Evolutionary conservation across 1,140 invertebrate genomes (phyloP), one percentile per base, ranked within the genome.

Genomic region (Episyrphus balteatus): DNA sequence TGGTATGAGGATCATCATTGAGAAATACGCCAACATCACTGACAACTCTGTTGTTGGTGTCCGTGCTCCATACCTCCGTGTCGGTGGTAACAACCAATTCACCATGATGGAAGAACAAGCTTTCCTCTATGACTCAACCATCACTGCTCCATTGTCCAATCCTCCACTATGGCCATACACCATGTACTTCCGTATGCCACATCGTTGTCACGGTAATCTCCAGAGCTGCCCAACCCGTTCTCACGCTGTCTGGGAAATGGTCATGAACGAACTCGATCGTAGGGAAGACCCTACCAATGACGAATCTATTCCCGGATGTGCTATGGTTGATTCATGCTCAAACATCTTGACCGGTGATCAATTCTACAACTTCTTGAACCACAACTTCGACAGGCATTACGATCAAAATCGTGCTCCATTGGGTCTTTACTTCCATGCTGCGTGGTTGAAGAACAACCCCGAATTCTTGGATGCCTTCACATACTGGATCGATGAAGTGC

Each of bases 91-190:
- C 73, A 92, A 93, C 64, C 92, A 96, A 71, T 96, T 96, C 72
- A 90, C 86, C 47, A 96, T 96, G 91, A 94, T 95, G 90, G 91
- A 94, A 71, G 89, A 93, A 67, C 90, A 95, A 68, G 88, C 88
- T 14, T 96, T 96, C 78, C 71, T 95, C 8, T 97, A 95, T 67
- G 92, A 96, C 65, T 93, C 91, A 10, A 93, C 91, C 13, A 94
- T 97, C 61, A 94, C 91, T 0, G 90, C 91, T 12, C 87, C 91
- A 7, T 73, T 95, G 13, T 89, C 85, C 51, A 92, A 94, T 58
- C 89, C 88, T 13, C 92, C 92, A 15, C 78, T 96, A 30, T 97
- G 92, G 92, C 92, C 92, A 7, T 97, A 95, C 77, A 96, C 92
- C 49, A 88, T 97, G 81, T 95, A 95, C 76, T 96, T 93, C 80